These are phyloP conservation scores for Alethe diademata DNA, from an alignment of 2,113 vertebrate species.

Conservation along the genomic window DNA sequence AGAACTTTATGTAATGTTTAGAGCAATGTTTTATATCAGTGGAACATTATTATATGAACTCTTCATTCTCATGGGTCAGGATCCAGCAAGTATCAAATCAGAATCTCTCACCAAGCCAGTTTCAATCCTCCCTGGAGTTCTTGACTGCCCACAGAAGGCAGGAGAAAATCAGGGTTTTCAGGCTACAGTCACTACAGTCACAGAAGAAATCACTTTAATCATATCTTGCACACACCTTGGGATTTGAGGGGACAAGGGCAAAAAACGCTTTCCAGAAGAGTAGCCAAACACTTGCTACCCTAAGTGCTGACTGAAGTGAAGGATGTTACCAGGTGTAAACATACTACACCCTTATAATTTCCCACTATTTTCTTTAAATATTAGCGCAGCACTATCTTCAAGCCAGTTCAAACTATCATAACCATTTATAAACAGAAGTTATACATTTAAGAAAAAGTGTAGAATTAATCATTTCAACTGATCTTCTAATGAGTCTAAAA, in stretches of 20 bases:
- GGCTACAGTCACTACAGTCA: neutral
- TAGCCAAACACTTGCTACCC: neutral
- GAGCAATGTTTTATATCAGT: neutral
- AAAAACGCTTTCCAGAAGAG: neutral
- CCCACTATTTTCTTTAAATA: neutral
- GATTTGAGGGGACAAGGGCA: fast-evolving
- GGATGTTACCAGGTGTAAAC: neutral
- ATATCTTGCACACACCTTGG: neutral
- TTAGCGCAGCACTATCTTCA: neutral
- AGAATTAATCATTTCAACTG: neutral
- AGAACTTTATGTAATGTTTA: neutral
- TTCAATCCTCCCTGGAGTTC: neutral
- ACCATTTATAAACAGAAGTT: neutral
- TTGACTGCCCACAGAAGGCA: neutral
- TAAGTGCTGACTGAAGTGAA: neutral
- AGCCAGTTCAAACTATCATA: neutral
- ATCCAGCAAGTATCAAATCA: neutral
- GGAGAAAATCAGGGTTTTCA: neutral
- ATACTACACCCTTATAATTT: neutral
- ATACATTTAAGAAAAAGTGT: neutral
- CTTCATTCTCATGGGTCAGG: neutral
- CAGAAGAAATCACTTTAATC: neutral
- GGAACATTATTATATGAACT: neutral
- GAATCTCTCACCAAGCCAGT: neutral
- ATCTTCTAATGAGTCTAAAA: neutral